phyloP scores from a whole-genome alignment of 2,113 vertebrate genomes.

The Solea senegalensis region DNA sequence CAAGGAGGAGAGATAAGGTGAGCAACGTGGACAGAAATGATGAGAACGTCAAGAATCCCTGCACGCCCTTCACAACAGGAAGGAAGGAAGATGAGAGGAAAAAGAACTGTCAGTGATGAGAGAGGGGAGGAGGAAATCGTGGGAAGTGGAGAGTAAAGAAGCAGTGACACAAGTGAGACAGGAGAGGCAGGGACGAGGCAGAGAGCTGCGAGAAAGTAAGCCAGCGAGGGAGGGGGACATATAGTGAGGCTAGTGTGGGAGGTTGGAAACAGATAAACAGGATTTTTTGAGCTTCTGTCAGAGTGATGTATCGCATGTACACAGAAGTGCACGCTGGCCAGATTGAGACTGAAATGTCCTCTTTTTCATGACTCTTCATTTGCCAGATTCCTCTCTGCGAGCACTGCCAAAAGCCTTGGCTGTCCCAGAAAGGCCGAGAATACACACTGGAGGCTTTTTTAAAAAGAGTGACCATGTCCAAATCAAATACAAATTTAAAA shows the following conservation, averaged over 20 bases:
- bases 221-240: background rate
- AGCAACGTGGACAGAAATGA: constrained; percentile 51
- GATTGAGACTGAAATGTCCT: constrained; percentile 44
- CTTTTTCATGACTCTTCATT: constrained; percentile 38
- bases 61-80: constrained; percentile 53
- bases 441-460: constrained; percentile 29
- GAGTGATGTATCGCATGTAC: constrained; percentile 3
- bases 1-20: constrained; percentile 39
- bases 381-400: constrained; percentile 28
- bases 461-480: constrained; percentile 8
- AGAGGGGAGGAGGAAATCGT: constrained; percentile 40
- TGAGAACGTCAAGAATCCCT: constrained; percentile 55
- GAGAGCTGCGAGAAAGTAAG: constrained; percentile 21
- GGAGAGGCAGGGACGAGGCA: constrained; percentile 34
- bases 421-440: constrained; percentile 21
- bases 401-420: constrained; percentile 33
- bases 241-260: constrained; percentile 2
- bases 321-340: constrained; percentile 4
- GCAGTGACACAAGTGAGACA: constrained; percentile 40
- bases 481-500: constrained; percentile 28
- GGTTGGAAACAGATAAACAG: constrained; percentile 39
- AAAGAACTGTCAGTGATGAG: constrained; percentile 46
- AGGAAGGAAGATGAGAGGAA: constrained; percentile 59
- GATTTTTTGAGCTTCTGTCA: constrained; percentile 27
- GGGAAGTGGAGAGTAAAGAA: constrained; percentile 59